Conservation (phyloP, 2,888 invertebrate species). For the Nyleta sp. region DNA sequence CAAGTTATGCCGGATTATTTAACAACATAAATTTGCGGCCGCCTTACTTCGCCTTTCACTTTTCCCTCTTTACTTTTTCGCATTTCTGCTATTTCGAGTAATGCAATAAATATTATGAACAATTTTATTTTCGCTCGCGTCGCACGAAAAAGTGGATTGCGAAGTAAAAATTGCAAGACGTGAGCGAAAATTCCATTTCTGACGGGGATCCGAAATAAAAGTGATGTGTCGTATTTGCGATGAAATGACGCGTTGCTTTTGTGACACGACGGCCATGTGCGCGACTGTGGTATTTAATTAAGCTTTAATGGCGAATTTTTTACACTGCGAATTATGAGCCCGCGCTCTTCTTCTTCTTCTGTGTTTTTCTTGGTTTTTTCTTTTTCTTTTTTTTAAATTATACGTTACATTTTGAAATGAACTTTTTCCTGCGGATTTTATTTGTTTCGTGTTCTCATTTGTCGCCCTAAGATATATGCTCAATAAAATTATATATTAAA, state of each 20-base stretch:
- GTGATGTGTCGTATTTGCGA: too few relatives aligned
- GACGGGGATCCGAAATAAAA: too few relatives aligned
- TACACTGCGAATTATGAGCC: slow-evolving; percentile 9
- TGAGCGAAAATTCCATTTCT: too few relatives aligned
- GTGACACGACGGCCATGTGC: slow-evolving; percentile 16
- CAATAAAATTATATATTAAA: slow-evolving; percentile 35
- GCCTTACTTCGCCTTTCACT: too few relatives aligned
- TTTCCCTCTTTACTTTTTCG: too few relatives aligned
- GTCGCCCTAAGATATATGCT: slow-evolving; percentile 1
- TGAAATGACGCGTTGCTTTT: too few relatives aligned
- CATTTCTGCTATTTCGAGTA: too few relatives aligned
- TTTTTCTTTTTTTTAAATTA: background rate
- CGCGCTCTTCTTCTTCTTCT: background rate
- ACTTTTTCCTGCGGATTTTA: slow-evolving; percentile 9
- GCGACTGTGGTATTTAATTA: slow-evolving; percentile 42
- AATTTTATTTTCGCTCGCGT: too few relatives aligned
- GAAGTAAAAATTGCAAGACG: too few relatives aligned
- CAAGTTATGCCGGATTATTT: slow-evolving; percentile 38
- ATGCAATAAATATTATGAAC: too few relatives aligned
- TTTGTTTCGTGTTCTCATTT: slow-evolving; percentile 24
- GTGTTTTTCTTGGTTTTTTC: background rate
- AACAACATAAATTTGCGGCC: slow-evolving; percentile 1
- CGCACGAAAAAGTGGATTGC: too few relatives aligned
- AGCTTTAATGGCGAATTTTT: slow-evolving; percentile 36
- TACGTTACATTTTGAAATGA: slow-evolving; percentile 26